Evolutionary conservation across 64 coral and sea anemone species (phyloP).

Genomic region (Orbicella faveolata): DNA sequence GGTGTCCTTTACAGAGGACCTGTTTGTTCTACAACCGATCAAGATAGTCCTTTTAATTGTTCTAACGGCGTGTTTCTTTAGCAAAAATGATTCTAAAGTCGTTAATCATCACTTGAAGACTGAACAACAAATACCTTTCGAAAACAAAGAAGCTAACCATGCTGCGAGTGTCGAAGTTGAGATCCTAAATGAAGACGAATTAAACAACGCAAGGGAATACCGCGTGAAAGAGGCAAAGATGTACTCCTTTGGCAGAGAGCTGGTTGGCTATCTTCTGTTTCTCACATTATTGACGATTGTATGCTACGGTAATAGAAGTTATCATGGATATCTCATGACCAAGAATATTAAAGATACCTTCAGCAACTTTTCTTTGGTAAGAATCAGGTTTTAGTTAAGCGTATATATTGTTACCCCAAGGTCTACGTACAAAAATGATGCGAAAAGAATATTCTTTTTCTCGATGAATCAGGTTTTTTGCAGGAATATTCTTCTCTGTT

Average conservation of each 20-base stretch:
- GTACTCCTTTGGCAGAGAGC: constrained; percentile 40
- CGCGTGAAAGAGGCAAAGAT: constrained; percentile 57
- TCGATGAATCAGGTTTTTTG: too few species aligned
- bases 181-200: neutral
- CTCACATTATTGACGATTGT: constrained; percentile 36
- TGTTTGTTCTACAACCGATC: constrained; percentile 63
- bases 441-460: too few species aligned
- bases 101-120: neutral
- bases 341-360: constrained; percentile 47
- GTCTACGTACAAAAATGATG: too few species aligned
- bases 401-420: neutral
- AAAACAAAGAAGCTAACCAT: neutral
- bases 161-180: neutral
- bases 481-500: too few species aligned
- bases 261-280: constrained; percentile 24
- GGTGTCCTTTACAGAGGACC: constrained; percentile 63
- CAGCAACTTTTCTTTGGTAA: constrained; percentile 24
- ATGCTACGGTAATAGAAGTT: constrained; percentile 41
- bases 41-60: constrained; percentile 43
- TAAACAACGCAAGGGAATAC: constrained; percentile 46
- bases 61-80: constrained; percentile 43
- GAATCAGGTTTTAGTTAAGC: neutral
- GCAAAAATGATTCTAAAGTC: constrained; percentile 7
- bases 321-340: constrained; percentile 43
- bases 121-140: neutral